Conservation (phyloP, 2,888 invertebrate genomes). For the Euphydryas editha region DNA sequence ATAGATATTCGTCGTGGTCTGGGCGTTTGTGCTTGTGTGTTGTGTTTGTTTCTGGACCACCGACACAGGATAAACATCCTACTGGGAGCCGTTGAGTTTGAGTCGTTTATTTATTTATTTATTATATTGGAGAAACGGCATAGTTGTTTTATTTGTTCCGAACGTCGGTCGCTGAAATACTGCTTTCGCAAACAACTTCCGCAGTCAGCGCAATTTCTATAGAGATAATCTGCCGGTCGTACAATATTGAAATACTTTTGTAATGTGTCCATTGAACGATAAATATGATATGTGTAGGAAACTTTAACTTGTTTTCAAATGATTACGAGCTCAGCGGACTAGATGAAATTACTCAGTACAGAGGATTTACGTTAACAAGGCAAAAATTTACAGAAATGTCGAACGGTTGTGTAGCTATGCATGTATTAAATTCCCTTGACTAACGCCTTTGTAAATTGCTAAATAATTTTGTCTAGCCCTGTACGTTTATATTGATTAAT, state of each 20-base stretch:
- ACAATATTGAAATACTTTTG: neutral
- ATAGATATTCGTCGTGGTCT: no score
- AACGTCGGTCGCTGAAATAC: neutral
- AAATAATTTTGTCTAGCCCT: no score
- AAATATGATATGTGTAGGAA: neutral
- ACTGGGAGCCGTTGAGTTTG: no score
- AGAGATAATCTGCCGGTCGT: neutral
- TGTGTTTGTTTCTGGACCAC: no score
- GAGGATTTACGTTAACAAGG: no score
- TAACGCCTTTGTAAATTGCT: no score
- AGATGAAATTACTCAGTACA: neutral
- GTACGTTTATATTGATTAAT: no score
- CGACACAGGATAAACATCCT: no score
- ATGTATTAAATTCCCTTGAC: no score
- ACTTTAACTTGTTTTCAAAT: neutral
- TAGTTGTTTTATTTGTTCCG: neutral
- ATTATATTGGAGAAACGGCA: neutral
- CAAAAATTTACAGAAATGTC: no score
- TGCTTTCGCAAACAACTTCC: neutral
- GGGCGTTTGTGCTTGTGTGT: no score
- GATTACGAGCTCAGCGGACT: neutral
- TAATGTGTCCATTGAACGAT: neutral
- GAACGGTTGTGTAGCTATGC: neutral
- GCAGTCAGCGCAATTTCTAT: neutral
- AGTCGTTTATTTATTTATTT: no score